A percentile compares a stretch with the other conserved stretches of the same genome.
phyloP scores from a whole-genome alignment of 2,888 invertebrate genomes.

The Pollenia amentaria region DNA sequence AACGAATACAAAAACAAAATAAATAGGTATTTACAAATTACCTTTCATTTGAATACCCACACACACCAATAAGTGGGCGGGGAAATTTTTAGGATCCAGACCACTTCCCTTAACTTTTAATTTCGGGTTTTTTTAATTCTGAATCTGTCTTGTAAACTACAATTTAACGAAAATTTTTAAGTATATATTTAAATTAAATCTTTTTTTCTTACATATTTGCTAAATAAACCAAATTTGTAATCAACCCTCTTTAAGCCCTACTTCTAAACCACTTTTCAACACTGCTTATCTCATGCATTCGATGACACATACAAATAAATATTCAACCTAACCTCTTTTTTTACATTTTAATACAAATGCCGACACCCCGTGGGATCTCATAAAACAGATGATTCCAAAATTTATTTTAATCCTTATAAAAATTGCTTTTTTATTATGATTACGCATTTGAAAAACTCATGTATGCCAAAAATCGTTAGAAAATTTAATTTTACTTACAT shows the following conservation, averaged over 20 bases:
- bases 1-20: too few species aligned
- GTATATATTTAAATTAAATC: too few species aligned
- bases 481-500: slow-evolving; percentile 89
- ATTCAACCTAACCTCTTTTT: slow-evolving; percentile 62
- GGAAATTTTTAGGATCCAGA: too few species aligned
- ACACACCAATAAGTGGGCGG: too few species aligned
- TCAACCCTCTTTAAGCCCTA: background rate
- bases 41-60: too few species aligned
- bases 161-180: too few species aligned
- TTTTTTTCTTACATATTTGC: too few species aligned
- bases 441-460: background rate
- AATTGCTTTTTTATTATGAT: background rate
- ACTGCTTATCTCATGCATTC: slow-evolving; percentile 18
- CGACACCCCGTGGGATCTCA: slow-evolving; percentile 52
- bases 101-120: too few species aligned
- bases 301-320: slow-evolving; percentile 61
- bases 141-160: too few species aligned
- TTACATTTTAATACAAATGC: slow-evolving; percentile 21
- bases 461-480: slow-evolving; percentile 8
- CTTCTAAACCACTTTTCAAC: slow-evolving; percentile 34
- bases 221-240: background rate
- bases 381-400: slow-evolving; percentile 51
- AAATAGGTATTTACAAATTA: too few species aligned
- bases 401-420: background rate
- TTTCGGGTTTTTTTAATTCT: too few species aligned